Base-by-base conservation (phyloP, 2,797 vertebrate species). In the Chrysocyon brachyurus region DNA sequence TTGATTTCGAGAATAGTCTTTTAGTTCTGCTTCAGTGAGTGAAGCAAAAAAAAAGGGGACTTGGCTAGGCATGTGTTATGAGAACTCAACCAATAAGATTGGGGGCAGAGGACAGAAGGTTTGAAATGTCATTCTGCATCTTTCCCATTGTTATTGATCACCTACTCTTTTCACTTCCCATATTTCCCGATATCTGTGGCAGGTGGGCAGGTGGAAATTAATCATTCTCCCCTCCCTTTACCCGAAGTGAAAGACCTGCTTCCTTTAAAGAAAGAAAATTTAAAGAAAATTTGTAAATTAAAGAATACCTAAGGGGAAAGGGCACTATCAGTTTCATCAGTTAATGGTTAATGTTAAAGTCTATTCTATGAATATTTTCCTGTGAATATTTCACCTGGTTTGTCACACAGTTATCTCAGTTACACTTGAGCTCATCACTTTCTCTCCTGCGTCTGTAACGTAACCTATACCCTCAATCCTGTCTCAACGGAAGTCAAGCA, bases 41-140 rank as follows among this genome's bases (percentile, higher is more conserved):
- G 40, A 90, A 66, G 14, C 10, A 49, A 19, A 54, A 46, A 46
- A 9, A 46, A 9, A 21, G 24, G 9, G 40, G 46, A 28, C 12
- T 24, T 0, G 0, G 6, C n/a, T 17, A 54, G 4, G 5, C 16
- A 9, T 22, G 2, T 31, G 28, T 3, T 12, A 0, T 33, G 28
- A 46, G 77, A 89, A 40, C 1, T 49, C 16, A 3, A 6, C 22
- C 36, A 68, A 0, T 57, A 66, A 52, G 49, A 63, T 66, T 57
- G 5, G 22, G 66, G 73, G 52, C 46, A 10, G 19, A 40, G 70
- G 31, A n/a, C 10, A 68, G 61, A 52, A 10, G 33, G 31, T 40
- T 31, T 54, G 68, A 36, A n/a, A 33, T 56, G 14, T 15, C 33
- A 12, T n/a, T 86, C 12, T 26, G 68, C 5, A 68, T 7, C 5